phyloP scores from a whole-genome alignment of 2,888 invertebrate species.

The Calephelis perditalis region DNA sequence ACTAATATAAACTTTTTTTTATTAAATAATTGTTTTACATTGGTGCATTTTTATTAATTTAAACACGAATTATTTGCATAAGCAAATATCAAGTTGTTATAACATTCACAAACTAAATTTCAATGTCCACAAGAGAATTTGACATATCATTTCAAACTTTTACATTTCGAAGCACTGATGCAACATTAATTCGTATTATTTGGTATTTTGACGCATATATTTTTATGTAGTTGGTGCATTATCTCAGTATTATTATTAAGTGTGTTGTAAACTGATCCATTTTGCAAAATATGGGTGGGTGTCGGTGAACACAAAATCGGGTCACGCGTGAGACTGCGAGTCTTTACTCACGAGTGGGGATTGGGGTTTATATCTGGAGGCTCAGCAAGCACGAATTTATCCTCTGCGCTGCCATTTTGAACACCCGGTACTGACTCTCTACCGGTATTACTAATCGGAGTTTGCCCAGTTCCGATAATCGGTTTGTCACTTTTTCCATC shows the following conservation, averaged over 20 bases:
- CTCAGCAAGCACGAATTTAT: conserved; percentile 50
- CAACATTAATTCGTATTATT: neutral
- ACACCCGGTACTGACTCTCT: conserved; percentile 19
- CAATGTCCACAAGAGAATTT: too few species aligned
- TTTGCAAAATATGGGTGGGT: conserved; percentile 18
- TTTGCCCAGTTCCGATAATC: conserved; percentile 19
- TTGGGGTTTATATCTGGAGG: conserved; percentile 64
- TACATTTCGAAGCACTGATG: too few species aligned
- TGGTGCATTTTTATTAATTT: too few species aligned
- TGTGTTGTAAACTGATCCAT: conserved; percentile 25
- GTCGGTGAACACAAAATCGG: conserved; percentile 10
- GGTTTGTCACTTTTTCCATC: conserved; percentile 36
- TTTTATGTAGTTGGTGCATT: too few species aligned
- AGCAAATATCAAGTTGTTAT: too few species aligned
- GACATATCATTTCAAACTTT: too few species aligned
- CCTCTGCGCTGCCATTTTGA: conserved; percentile 21
- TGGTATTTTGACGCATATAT: neutral
- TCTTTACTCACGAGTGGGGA: conserved; percentile 73
- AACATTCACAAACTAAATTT: too few species aligned
- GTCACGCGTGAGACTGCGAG: conserved; percentile 34
- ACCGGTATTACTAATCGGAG: conserved; percentile 24
- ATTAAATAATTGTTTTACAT: too few species aligned
- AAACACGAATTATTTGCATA: too few species aligned
- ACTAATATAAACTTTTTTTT: too few species aligned
- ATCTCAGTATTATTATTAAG: neutral